Conservation (phyloP, 2,888 invertebrate species). For the Ichneumoninae sp. region DNA sequence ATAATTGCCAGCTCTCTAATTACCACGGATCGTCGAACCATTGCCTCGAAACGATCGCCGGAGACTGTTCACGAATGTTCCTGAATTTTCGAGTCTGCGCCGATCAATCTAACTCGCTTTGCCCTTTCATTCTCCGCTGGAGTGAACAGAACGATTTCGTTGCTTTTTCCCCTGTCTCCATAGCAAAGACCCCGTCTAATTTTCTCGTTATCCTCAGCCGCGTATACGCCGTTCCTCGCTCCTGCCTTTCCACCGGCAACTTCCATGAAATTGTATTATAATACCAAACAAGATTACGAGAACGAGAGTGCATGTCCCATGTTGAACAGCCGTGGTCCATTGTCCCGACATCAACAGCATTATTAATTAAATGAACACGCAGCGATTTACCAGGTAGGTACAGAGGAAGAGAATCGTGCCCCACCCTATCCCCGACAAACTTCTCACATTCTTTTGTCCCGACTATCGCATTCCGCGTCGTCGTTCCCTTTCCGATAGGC, state of each 20-base stretch:
- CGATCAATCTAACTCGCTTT: neutral
- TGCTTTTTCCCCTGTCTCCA: neutral
- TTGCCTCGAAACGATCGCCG: neutral
- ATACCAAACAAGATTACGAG: constrained; percentile 39
- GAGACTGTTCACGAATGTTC: neutral
- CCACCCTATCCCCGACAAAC: neutral
- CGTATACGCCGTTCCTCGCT: constrained; percentile 19
- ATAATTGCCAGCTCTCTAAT: neutral
- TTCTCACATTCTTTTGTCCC: neutral
- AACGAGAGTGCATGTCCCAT: constrained; percentile 25
- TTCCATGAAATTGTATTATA: constrained; percentile 39
- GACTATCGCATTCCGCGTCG: neutral
- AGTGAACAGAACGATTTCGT: neutral
- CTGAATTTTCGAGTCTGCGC: neutral
- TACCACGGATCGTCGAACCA: neutral
- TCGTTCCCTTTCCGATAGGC: neutral
- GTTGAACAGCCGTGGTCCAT: constrained; percentile 6
- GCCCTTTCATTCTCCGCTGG: neutral
- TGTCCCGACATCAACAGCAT: constrained; percentile 25
- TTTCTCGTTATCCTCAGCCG: constrained; percentile 17
- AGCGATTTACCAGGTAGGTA: constrained; percentile 41
- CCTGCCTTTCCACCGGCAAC: constrained; percentile 25
- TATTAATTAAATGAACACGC: constrained; percentile 51
- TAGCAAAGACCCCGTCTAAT: constrained; percentile 33
- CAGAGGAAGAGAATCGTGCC: neutral